These are phyloP conservation scores for Microvelia longipes DNA, from an alignment of 1,140 invertebrate species.

Conservation along the genomic window DNA sequence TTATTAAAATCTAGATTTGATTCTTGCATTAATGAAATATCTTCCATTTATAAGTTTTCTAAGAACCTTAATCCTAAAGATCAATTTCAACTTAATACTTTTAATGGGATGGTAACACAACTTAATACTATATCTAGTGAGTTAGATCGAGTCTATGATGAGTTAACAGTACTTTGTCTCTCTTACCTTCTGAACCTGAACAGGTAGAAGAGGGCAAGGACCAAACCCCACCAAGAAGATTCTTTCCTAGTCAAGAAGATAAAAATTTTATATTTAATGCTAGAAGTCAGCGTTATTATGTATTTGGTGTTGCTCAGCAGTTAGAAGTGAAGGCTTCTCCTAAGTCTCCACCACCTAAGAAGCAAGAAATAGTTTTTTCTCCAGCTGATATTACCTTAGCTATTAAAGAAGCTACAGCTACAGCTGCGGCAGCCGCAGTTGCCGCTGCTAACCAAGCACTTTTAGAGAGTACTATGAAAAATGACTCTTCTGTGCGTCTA, in stretches of 20 bases:
- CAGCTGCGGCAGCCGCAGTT: not conserved
- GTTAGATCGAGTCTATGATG: not conserved
- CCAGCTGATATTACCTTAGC: not conserved
- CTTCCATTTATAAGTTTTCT: not conserved
- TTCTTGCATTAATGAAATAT: not conserved
- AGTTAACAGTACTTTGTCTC: not conserved
- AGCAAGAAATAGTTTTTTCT: too few relatives aligned
- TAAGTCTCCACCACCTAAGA: too few relatives aligned
- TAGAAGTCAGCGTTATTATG: too few relatives aligned
- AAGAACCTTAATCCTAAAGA: not conserved
- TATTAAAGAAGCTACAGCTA: not conserved
- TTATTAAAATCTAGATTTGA: not conserved
- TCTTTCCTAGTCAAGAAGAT: too few relatives aligned
- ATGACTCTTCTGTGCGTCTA: not conserved
- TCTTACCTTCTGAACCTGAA: not conserved
- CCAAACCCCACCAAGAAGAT: too few relatives aligned
- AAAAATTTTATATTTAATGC: too few relatives aligned
- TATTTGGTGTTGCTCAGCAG: too few relatives aligned
- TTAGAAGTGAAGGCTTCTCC: too few relatives aligned
- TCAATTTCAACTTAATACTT: not conserved
- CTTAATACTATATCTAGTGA: not conserved
- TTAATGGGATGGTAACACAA: not conserved
- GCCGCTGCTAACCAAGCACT: not conserved
- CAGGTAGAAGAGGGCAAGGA: not conserved
- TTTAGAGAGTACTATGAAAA: not conserved